Conservation (phyloP, 2,888 invertebrate genomes). For the Lysandra bellargus region DNA sequence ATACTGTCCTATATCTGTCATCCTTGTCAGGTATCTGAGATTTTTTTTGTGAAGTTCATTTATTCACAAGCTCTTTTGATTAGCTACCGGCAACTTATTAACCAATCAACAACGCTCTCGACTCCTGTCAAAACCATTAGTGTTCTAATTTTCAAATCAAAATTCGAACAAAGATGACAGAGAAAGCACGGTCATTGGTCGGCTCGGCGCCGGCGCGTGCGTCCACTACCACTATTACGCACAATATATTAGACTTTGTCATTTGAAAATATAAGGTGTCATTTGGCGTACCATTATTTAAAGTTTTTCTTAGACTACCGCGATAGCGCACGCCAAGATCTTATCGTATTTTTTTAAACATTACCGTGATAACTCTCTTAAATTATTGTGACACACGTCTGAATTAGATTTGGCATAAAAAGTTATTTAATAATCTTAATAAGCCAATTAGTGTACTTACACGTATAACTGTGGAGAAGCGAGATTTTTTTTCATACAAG, state of each 20-base stretch:
- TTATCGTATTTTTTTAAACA: background rate
- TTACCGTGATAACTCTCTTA: background rate
- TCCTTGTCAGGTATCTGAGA: no score
- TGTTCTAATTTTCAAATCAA: constrained; percentile 70
- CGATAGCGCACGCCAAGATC: constrained; percentile 58
- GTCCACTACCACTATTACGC: constrained; percentile 56
- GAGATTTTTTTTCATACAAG: no score
- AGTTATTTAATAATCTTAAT: no score
- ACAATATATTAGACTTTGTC: constrained; percentile 27
- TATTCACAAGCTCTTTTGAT: no score
- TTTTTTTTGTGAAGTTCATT: no score
- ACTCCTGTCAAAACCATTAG: constrained; percentile 41
- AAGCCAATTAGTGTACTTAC: no score
- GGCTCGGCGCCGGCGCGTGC: constrained; percentile 67
- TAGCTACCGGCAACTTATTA: no score
- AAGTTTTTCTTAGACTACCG: constrained; percentile 65
- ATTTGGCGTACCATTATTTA: constrained; percentile 37
- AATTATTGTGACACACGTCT: background rate
- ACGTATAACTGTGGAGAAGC: no score
- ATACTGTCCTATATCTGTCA: no score
- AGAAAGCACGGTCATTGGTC: constrained; percentile 80
- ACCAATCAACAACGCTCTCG: no score
- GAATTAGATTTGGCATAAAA: background rate
- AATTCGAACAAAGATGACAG: constrained; percentile 61
- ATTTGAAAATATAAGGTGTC: constrained; percentile 39